Percentiles rank a stretch among this genome's conserved stretches.
These are phyloP conservation scores for Megaceryle alcyon DNA, from an alignment of 2,797 vertebrate genomes.

Conservation along the genomic window DNA sequence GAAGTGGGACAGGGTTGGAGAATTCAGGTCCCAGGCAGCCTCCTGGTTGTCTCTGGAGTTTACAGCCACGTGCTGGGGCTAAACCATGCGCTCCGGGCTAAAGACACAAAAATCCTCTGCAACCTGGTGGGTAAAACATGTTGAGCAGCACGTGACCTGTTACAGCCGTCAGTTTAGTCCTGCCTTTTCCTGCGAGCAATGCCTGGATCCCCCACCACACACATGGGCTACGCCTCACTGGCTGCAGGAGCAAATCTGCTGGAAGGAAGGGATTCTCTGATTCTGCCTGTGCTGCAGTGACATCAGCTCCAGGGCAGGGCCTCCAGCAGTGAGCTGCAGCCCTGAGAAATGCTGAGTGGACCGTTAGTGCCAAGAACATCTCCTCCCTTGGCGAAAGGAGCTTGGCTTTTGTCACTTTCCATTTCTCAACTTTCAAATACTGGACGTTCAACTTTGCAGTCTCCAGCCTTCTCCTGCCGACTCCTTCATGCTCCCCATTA, in stretches of 20 bases:
- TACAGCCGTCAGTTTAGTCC: not conserved
- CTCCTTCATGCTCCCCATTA: not conserved
- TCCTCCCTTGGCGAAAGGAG: not conserved
- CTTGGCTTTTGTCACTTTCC: not conserved
- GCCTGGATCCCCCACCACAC: not conserved
- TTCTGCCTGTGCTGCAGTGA: not conserved
- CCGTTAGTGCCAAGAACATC: not conserved
- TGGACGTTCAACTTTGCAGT: not conserved
- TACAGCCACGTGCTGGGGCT: not conserved
- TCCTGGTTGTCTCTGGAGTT: not conserved
- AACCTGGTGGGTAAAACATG: rapidly evolving
- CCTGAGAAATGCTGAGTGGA: not conserved
- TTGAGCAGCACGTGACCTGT: not conserved
- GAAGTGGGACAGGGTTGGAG: not conserved
- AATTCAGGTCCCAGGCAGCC: not conserved
- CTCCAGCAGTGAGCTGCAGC: not conserved
- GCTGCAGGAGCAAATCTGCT: not conserved
- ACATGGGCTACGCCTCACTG: rapidly evolving
- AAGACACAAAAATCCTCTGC: not conserved
- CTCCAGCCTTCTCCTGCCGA: not conserved
- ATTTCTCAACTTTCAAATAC: not conserved
- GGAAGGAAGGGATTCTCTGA: not conserved
- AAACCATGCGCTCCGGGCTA: not conserved
- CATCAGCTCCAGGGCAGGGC: conserved; percentile 12
- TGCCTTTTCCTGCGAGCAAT: not conserved